phyloP scores from a whole-genome alignment of 2,113 vertebrate genomes.

The Misgurnus anguillicaudatus region DNA sequence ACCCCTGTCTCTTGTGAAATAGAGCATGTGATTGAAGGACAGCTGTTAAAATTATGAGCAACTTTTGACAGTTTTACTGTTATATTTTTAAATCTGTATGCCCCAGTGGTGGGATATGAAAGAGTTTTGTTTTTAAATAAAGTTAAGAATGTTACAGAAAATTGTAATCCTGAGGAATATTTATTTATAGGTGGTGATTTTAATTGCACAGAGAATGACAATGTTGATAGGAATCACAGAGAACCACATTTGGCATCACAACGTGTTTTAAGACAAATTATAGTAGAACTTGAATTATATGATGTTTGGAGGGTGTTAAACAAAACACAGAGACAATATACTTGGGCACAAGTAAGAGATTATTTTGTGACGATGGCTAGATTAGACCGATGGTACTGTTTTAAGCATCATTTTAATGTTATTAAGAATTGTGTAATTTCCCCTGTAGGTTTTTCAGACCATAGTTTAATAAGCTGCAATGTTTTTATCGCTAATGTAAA shows the following conservation, averaged over 20 bases:
- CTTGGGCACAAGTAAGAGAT: no score
- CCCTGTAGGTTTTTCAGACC: no score
- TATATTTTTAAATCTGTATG: background rate
- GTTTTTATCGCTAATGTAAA: no score
- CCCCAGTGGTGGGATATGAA: background rate
- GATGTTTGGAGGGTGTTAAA: background rate
- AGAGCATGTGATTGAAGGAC: background rate
- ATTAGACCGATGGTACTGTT: constrained; percentile 2
- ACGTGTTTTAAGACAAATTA: background rate
- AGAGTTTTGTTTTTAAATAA: background rate
- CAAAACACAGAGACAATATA: background rate
- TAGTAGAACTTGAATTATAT: background rate
- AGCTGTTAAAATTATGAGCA: background rate
- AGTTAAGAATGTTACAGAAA: no score
- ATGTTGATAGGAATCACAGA: background rate
- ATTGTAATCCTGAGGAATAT: no score
- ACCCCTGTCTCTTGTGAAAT: no score
- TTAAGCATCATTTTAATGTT: background rate
- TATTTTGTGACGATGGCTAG: background rate
- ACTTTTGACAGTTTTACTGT: background rate
- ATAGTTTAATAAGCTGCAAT: no score
- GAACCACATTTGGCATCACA: background rate
- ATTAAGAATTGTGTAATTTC: background rate
- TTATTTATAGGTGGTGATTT: background rate
- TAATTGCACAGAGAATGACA: background rate